Conservation (phyloP, 2,888 invertebrate genomes). For the Anorthoa munda region DNA sequence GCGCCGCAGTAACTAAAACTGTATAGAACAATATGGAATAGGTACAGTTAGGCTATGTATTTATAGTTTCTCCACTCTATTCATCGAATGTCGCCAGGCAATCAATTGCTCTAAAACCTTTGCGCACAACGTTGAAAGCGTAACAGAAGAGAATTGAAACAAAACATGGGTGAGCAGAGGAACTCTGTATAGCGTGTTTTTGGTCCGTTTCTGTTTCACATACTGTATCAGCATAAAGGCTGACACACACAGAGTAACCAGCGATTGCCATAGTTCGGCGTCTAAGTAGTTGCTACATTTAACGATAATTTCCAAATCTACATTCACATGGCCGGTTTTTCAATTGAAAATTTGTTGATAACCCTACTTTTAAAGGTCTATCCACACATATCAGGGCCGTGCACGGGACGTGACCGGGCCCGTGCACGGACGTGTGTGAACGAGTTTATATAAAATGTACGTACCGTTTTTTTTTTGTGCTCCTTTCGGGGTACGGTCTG, state of each 20-base stretch:
- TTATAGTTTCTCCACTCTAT: neutral
- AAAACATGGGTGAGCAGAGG: conserved; percentile 24
- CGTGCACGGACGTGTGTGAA: too few relatives aligned
- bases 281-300: too few relatives aligned
- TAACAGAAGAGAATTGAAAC: conserved; percentile 39
- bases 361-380: too few relatives aligned
- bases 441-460: too few relatives aligned
- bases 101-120: conserved; percentile 17
- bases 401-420: too few relatives aligned
- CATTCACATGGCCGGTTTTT: too few relatives aligned
- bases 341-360: too few relatives aligned
- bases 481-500: too few relatives aligned
- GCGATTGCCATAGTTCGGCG: neutral
- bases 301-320: too few relatives aligned
- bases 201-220: neutral
- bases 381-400: too few relatives aligned
- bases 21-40: neutral
- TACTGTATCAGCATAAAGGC: neutral
- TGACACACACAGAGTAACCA: neutral
- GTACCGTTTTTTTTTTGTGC: too few relatives aligned
- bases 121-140: neutral
- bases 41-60: neutral
- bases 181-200: neutral
- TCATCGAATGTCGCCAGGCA: neutral
- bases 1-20: neutral